phyloP scores from a whole-genome alignment of 2,797 vertebrate genomes.

The Urophycis tenuis region DNA sequence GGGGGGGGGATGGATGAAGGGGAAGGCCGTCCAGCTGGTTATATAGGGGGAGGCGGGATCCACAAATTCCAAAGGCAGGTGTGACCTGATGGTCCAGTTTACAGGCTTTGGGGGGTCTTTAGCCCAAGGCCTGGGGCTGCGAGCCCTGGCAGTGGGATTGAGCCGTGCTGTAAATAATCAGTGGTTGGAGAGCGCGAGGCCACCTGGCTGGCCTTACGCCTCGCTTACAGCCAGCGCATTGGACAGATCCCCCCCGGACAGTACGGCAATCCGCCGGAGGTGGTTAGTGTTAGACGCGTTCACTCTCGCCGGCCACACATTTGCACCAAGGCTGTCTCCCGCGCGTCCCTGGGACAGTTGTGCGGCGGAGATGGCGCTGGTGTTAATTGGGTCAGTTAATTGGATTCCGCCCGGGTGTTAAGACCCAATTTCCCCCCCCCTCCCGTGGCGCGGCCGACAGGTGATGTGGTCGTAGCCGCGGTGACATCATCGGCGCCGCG shows the following conservation, averaged over 20 bases:
- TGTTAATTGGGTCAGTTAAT: not conserved
- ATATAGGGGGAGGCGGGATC: slow-evolving; percentile 38
- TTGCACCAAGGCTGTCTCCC: slow-evolving; percentile 23
- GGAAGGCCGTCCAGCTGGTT: slow-evolving; percentile 46
- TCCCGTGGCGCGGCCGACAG: not conserved
- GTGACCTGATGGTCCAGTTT: slow-evolving; percentile 42
- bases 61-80: slow-evolving; percentile 62
- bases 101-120: slow-evolving; percentile 44
- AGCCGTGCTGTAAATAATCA: slow-evolving; percentile 12
- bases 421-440: not conserved
- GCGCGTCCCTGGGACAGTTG: not conserved
- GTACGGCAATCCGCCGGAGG: not conserved
- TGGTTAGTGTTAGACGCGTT: not conserved
- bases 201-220: not conserved
- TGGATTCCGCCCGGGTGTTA: not conserved
- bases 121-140: slow-evolving; percentile 35
- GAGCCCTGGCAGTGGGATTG: slow-evolving; percentile 47
- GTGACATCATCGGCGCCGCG: not conserved
- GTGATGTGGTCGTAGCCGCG: not conserved
- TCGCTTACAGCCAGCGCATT: slow-evolving; percentile 12
- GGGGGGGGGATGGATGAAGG: slow-evolving; percentile 14
- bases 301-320: slow-evolving; percentile 24
- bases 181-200: not conserved
- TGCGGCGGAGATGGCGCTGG: not conserved
- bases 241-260: slow-evolving; percentile 13